phyloP scores from a whole-genome alignment of 2,113 vertebrate species.

The Plecturocebus donacophilus region DNA sequence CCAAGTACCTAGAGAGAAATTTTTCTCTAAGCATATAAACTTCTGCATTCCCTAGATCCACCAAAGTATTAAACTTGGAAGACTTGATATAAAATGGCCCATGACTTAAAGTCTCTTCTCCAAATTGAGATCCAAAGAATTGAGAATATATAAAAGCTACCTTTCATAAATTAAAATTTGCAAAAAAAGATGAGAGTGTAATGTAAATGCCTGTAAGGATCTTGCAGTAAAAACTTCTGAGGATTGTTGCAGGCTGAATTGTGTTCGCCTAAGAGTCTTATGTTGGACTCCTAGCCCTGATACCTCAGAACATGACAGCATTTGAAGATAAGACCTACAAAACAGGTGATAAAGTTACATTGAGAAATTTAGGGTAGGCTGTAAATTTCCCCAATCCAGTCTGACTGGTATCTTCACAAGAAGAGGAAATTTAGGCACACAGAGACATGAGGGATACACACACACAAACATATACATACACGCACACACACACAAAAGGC shows the following conservation, averaged over 20 bases:
- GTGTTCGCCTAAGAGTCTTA: not conserved
- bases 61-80: not conserved
- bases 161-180: not conserved
- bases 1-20: not conserved
- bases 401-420: not conserved
- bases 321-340: not conserved
- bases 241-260: not conserved
- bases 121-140: not conserved
- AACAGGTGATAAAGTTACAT: not conserved
- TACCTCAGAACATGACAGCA: not conserved
- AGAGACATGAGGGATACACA: not conserved
- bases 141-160: not conserved
- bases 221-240: not conserved
- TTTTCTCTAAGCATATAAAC: constrained; percentile 31
- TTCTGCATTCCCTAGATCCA: not conserved
- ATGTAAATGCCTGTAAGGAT: not conserved
- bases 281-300: not conserved
- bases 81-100: not conserved
- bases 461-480: not conserved
- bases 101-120: not conserved
- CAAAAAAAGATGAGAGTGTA: not conserved
- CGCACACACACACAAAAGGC: not conserved
- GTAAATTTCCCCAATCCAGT: not conserved
- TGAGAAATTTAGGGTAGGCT: not conserved
- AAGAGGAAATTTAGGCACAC: not conserved